These are phyloP conservation scores for Scophthalmus maximus DNA, from an alignment of 2,113 vertebrate genomes.

Conservation along the genomic window DNA sequence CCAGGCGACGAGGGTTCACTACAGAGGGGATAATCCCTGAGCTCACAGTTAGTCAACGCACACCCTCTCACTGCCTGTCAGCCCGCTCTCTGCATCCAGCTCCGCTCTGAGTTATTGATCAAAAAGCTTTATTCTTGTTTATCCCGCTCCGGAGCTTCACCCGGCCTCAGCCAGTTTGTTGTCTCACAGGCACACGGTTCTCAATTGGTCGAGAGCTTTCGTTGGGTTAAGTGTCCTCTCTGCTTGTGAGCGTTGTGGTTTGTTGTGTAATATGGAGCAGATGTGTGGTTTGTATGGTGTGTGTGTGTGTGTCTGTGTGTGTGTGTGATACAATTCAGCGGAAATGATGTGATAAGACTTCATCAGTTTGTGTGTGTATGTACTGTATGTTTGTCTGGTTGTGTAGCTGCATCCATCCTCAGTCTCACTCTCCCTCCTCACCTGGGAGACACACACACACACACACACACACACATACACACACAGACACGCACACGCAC, in stretches of 20 bases:
- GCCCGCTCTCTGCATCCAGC: constrained; percentile 34
- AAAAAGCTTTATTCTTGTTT: constrained; percentile 52
- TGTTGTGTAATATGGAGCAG: constrained; percentile 27
- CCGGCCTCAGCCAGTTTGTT: constrained; percentile 28
- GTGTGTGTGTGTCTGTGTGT: neutral
- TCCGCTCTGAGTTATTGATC: constrained; percentile 57
- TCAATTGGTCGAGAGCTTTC: constrained; percentile 13
- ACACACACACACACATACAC: neutral
- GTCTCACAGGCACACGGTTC: neutral
- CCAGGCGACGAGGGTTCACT: constrained; percentile 36
- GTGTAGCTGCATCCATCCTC: constrained; percentile 8
- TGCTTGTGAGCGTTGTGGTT: constrained; percentile 33
- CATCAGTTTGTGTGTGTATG: no score
- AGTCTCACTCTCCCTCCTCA: neutral
- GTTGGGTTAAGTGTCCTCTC: constrained; percentile 19
- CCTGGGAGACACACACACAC: neutral
- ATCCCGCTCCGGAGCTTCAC: constrained; percentile 38
- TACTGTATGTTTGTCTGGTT: constrained; percentile 5
- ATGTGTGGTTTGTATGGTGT: constrained; percentile 38
- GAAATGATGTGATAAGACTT: constrained; percentile 15
- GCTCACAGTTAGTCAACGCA: constrained; percentile 67
- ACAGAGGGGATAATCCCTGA: constrained; percentile 48
- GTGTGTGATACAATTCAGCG: neutral
- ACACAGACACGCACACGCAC: neutral
- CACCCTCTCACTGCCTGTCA: constrained; percentile 45